Evolutionary conservation across 2,888 invertebrate genomes (phyloP).

Genomic region (Portevinia maculata): DNA sequence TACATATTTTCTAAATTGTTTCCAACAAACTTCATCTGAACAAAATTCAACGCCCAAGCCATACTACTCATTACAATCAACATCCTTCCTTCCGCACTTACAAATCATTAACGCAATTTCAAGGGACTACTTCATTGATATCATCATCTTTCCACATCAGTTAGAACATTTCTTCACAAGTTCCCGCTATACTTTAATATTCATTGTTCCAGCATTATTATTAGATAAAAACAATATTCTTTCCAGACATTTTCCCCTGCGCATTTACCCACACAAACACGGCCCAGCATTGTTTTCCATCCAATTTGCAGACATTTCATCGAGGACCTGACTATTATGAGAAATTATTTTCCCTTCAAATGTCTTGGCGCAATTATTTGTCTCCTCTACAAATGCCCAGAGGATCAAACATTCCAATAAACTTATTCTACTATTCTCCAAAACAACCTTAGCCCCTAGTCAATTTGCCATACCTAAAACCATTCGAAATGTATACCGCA

Average conservation of each 20-base stretch:
- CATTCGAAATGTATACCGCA: background rate
- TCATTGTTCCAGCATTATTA: background rate
- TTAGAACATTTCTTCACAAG: background rate
- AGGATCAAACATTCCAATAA: background rate
- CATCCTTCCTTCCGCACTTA: background rate
- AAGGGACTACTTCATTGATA: constrained; percentile 5
- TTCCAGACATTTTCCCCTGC: constrained; percentile 10
- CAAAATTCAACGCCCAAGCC: background rate
- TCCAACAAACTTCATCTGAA: no score
- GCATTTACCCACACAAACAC: background rate
- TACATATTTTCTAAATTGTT: no score
- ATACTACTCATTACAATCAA: background rate
- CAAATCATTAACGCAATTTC: background rate
- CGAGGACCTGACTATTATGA: constrained; percentile 1
- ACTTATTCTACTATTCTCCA: background rate
- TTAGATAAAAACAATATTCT: background rate
- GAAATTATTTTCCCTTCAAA: constrained; percentile 21
- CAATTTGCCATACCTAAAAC: background rate
- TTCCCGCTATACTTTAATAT: background rate
- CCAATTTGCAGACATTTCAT: constrained; percentile 17
- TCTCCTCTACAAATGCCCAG: background rate
- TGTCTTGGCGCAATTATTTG: constrained; percentile 12
- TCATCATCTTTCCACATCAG: background rate
- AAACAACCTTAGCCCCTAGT: background rate
- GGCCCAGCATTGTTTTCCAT: constrained; percentile 2